Evolutionary conservation across 1,140 invertebrate genomes (phyloP), one percentile per base, ranked within the genome.

Genomic region (Diabrotica undecimpunctata): DNA sequence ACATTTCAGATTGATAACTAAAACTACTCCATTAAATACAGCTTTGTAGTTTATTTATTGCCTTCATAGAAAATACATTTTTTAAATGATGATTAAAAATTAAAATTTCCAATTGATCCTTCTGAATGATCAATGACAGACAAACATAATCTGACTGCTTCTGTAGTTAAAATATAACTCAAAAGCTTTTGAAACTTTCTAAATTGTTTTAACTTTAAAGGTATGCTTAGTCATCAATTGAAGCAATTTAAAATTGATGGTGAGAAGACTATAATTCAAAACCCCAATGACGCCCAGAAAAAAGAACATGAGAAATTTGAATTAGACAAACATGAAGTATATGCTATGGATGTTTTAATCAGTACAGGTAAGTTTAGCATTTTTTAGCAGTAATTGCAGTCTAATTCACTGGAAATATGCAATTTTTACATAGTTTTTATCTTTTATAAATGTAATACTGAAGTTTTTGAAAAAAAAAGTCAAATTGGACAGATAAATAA

Each of bases 231-330:
- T 72, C 96, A 99, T 81, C 95, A 99, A 78, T 82, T 99, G 55
- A 95, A 96, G 77, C 94, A 97, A 79, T 94, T 95, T 79, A 92
- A 94, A 80, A 97, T 98, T 78, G 96, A 99, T 82, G 97, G 97
- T 25, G 96, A 98, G 72, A 99, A 99, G 83, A 96, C 96, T 12
- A 98, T 99, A 68, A 98, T 99, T 74, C 94, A 97, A 62, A 72
- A 72, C 54, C 97, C 98, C 5, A 95, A 90, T 74, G 97, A 99
- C 78, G 92, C 94, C 55, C 97, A 99, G 78, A 92, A 93, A 71
- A 97, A 97, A 79, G 97, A 99, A 78, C 94, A 98, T 79, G 97
- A 99, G 81, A 98, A 98, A 78, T 95, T 90, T 80, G 93, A 92
- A 65, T 91, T 99, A 80, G 96, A 98, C 79, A 90, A 93, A 61